A percentile compares a stretch with the other conserved stretches of the same genome.
Evolutionary conservation across 1,140 invertebrate genomes (phyloP).

Genomic region (Diploscapter pachys): DNA sequence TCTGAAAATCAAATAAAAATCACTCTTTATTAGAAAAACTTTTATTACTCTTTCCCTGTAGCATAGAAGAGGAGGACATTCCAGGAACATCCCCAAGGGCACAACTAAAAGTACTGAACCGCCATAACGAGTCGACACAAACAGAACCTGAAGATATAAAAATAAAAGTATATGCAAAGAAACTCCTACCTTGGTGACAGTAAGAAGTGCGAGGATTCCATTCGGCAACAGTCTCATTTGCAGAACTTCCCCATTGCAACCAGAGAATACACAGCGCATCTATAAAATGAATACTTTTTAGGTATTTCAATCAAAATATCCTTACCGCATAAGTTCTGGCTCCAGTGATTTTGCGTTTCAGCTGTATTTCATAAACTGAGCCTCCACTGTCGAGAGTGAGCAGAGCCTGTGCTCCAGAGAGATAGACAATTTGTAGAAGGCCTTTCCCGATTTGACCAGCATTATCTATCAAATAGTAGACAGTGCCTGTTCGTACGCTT

Average conservation of each 20-base stretch:
- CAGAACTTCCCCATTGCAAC: conserved; percentile 82
- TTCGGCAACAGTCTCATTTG: conserved; percentile 6
- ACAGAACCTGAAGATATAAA: conserved; percentile 7
- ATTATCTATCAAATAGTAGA: conserved; percentile 16
- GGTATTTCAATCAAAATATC: conserved; percentile 8
- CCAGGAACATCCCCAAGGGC: conserved; percentile 1
- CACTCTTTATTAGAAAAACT: not conserved
- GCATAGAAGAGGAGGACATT: conserved; percentile 10
- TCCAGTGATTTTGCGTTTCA: conserved; percentile 6
- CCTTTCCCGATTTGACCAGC: conserved; percentile 45
- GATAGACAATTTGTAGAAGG: conserved; percentile 40
- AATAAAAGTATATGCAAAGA: conserved; percentile 8
- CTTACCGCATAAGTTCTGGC: conserved; percentile 2
- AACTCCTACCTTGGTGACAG: conserved; percentile 21
- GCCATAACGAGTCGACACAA: conserved; percentile 13
- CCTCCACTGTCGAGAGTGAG: conserved; percentile 91
- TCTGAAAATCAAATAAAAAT: not conserved
- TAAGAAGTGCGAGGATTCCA: conserved; percentile 19
- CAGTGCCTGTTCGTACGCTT: too few relatives aligned
- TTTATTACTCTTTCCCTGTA: conserved; percentile 3
- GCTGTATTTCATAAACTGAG: conserved; percentile 89
- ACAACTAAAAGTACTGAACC: conserved; percentile 23
- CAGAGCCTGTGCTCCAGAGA: conserved; percentile 61
- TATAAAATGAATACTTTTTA: conserved; percentile 6
- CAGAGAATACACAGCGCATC: conserved; percentile 61